Conservation (phyloP, 2,888 invertebrate genomes). For the Platycheirus albimanus region DNA sequence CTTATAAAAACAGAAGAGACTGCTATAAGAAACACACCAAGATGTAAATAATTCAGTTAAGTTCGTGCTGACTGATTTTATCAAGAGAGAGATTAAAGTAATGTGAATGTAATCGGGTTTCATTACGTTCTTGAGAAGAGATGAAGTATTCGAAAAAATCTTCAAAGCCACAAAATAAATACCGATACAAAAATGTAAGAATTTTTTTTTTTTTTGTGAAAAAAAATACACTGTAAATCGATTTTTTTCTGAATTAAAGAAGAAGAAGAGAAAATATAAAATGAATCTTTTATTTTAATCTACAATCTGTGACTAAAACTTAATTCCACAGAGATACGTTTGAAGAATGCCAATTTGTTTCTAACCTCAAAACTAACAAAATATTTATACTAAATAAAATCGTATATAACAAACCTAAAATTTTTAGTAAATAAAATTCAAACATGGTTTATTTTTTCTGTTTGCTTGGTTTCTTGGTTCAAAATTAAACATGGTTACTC, state of each 20-base stretch:
- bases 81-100: conserved; percentile 12
- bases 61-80: conserved; percentile 35
- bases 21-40: conserved; percentile 77
- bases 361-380: neutral
- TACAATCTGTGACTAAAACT: conserved; percentile 46
- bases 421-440: neutral
- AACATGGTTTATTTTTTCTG: neutral
- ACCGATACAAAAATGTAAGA: conserved; percentile 56
- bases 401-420: no score
- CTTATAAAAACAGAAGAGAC: conserved; percentile 67
- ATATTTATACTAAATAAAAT: neutral
- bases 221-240: conserved; percentile 64
- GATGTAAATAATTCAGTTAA: conserved; percentile 41
- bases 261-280: conserved; percentile 48
- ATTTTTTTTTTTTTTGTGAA: conserved; percentile 56
- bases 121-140: conserved; percentile 28
- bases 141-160: conserved; percentile 15
- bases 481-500: no score
- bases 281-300: conserved; percentile 36
- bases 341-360: neutral
- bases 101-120: conserved; percentile 49
- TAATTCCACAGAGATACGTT: neutral
- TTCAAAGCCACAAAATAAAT: conserved; percentile 43
- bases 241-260: conserved; percentile 71
- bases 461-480: no score